Evolutionary conservation across 2,888 invertebrate species (phyloP), one percentile per base, ranked within the genome.

Genomic region (Phania funesta): DNA sequence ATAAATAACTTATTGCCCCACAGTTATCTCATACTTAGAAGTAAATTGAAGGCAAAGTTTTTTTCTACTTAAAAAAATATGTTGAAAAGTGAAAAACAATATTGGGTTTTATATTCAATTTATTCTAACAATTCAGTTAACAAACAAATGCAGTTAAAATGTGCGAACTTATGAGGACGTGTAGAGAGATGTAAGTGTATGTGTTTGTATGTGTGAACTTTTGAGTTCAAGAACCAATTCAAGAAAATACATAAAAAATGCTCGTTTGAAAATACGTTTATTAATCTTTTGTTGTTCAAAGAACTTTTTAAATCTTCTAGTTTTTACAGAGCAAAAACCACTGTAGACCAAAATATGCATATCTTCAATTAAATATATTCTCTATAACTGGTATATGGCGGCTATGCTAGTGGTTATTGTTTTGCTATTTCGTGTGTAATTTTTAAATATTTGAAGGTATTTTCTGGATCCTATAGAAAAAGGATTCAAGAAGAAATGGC

Each of bases 101-200:
- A 6, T 70, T 32, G 54, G 32, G 26, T 75, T 80, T 75, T 73
- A 41, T 62, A 73, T 77, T 76, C 35, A 80, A n/a, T 50, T 70
- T 29, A 58, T 71, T 44, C 50, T 46, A 80, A 65, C 77, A 80
- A 67, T 65, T 68, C 22, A 64, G 73, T 83, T 83, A 71, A 65
- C 76, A 77, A 80, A 74, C 44, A 77, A 75, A 71, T 80, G 56
- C 76, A 79, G 67, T 79, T 75, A 58, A 70, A 56, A 26, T 32
- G 20, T 64, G 22, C 58, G 50, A 29, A 18, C 7, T 24, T n/a
- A n/a, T n/a, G n/a, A n/a, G 22, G 32, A 0, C n/a, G 18, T 22
- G 3, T 50, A 3, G 18, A n/a, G 11, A 0, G 48, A 16, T 41
- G 24, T 44, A 20, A 22, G 22, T n/a, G 8, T n/a, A 9, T 35